A percentile compares a stretch with the other conserved stretches of the same genome.
These are phyloP conservation scores for Microcebus ravelobensis DNA, from an alignment of 2,113 vertebrate species.

Conservation along the genomic window DNA sequence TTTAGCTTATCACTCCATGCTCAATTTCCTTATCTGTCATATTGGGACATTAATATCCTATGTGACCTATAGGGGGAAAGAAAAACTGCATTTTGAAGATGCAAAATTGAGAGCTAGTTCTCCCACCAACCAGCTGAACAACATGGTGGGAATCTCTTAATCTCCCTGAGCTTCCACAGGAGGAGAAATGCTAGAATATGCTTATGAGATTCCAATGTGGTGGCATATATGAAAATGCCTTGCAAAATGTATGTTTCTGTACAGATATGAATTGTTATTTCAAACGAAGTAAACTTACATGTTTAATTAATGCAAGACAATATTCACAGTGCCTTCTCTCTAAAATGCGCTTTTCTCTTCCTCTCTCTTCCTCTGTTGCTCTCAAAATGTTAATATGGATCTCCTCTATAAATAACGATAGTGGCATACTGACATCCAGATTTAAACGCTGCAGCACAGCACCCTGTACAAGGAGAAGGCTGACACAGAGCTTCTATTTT, in stretches of 20 bases:
- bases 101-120: background rate
- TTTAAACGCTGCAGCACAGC: slow-evolving; percentile 59
- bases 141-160: background rate
- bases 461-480: slow-evolving; percentile 65
- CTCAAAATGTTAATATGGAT: slow-evolving; percentile 52
- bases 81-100: background rate
- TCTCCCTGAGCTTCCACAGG: background rate
- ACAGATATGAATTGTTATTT: background rate
- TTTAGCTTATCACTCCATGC: background rate
- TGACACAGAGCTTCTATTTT: slow-evolving; percentile 83
- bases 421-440: slow-evolving; percentile 77
- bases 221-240: background rate
- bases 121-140: background rate
- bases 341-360: background rate
- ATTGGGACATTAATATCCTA: background rate
- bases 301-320: background rate
- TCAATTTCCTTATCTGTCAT: background rate
- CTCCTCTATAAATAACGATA: slow-evolving; percentile 81
- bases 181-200: background rate
- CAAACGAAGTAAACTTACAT: background rate
- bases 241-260: background rate
- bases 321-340: background rate
- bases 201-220: background rate
- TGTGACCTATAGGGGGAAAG: background rate
- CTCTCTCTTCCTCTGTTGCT: slow-evolving; percentile 16